Evolutionary conservation across 23 tunicate species (phyloP).

Genomic region (Ciona savignyi): DNA sequence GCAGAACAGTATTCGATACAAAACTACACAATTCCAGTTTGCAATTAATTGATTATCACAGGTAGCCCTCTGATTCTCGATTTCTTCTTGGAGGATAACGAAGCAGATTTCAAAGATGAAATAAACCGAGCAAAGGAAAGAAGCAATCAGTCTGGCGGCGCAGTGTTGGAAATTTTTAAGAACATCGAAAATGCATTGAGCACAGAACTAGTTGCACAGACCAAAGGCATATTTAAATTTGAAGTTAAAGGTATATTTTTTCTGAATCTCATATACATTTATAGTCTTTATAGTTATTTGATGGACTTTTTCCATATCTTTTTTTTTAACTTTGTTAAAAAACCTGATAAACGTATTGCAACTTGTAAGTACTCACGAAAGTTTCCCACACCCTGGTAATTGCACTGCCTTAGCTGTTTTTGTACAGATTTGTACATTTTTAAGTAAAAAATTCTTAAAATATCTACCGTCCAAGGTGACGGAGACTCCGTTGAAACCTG

Average conservation of each 20-base stretch:
- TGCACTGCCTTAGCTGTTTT: no score
- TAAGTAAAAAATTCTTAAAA: not conserved
- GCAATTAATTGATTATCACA: conserved; percentile 2
- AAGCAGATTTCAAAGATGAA: conserved; percentile 40
- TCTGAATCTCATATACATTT: not conserved
- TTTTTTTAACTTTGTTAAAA: no score
- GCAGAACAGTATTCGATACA: no score
- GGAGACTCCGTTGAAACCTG: conserved; percentile 43
- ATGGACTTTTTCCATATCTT: no score
- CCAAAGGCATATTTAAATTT: conserved; percentile 83
- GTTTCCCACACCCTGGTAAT: no score
- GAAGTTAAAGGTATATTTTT: conserved; percentile 29
- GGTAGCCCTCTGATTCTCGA: conserved; percentile 70
- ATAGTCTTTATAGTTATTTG: conserved; percentile 11
- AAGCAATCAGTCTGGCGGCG: conserved; percentile 13
- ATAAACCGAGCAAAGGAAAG: not conserved
- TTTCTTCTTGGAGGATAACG: conserved; percentile 78
- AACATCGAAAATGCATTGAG: conserved; percentile 40
- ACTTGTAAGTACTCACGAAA: no score
- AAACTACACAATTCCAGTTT: no score
- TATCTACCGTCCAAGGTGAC: no score
- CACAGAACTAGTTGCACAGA: conserved; percentile 44
- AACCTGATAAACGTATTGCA: no score
- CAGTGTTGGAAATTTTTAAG: conserved; percentile 35
- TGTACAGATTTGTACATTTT: not conserved